phyloP scores from a whole-genome alignment of 2,113 vertebrate genomes.

The Gyps fulvus region DNA sequence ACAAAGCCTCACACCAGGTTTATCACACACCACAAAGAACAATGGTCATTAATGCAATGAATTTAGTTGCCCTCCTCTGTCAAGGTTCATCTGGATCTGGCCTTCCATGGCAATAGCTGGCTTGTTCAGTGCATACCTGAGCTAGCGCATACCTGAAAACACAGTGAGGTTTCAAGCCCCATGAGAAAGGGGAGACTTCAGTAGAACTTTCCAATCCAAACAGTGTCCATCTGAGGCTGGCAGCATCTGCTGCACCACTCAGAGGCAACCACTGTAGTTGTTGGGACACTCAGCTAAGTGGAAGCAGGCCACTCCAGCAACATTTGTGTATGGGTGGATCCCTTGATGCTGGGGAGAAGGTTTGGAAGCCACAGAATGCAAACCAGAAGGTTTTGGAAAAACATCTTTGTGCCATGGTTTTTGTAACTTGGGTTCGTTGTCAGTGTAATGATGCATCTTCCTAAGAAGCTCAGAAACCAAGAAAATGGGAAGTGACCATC shows the following conservation, averaged over 20 bases:
- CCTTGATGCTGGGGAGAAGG: neutral
- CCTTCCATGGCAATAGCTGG: neutral
- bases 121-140: neutral
- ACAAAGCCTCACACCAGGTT: neutral
- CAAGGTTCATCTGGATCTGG: neutral
- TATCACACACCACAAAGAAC: neutral
- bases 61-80: neutral
- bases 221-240: neutral
- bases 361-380: neutral
- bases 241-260: neutral
- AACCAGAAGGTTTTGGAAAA: neutral
- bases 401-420: neutral
- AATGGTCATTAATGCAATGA: neutral
- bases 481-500: neutral
- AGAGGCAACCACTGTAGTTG: neutral
- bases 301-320: neutral
- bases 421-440: neutral
- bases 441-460: neutral
- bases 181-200: neutral
- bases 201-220: neutral
- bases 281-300: neutral
- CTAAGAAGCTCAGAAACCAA: neutral
- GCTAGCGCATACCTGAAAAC: neutral
- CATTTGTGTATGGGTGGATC: neutral
- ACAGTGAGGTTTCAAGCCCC: neutral